Percentiles rank a stretch among this genome's conserved stretches.
These are phyloP conservation scores for Teleopsis dalmanni DNA, from an alignment of 1,140 invertebrate species.

Conservation along the genomic window DNA sequence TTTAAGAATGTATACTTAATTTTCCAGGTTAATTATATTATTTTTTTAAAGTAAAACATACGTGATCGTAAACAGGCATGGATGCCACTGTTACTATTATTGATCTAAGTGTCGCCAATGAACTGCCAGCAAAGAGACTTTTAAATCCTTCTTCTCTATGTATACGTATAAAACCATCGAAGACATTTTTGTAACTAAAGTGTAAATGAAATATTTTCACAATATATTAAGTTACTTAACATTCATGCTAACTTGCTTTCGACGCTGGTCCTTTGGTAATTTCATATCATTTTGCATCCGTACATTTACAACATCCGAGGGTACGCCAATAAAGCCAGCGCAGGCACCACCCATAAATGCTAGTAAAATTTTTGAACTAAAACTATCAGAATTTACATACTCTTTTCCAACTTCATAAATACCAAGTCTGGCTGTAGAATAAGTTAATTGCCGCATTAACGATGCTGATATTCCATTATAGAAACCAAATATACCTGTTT, in stretches of 20 bases:
- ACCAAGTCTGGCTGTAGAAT: slow-evolving; percentile 93
- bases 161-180: slow-evolving; percentile 85
- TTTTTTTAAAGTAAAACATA: too few species aligned
- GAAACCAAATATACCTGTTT: slow-evolving; percentile 74
- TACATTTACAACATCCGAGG: slow-evolving; percentile 94
- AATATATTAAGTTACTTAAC: neutral
- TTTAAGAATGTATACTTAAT: too few species aligned
- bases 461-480: slow-evolving; percentile 97
- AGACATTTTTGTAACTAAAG: slow-evolving; percentile 93
- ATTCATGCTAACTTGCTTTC: slow-evolving; percentile 69
- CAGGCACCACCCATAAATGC: slow-evolving; percentile 78
- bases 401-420: slow-evolving; percentile 84
- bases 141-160: slow-evolving; percentile 71
- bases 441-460: slow-evolving; percentile 86
- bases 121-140: too few species aligned
- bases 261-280: slow-evolving; percentile 67
- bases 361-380: slow-evolving; percentile 61
- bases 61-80: too few species aligned
- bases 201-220: too few species aligned
- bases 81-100: too few species aligned
- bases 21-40: too few species aligned
- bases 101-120: too few species aligned
- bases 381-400: slow-evolving; percentile 44
- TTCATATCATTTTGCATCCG: slow-evolving; percentile 99
- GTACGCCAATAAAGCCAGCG: slow-evolving; percentile 57